Percentiles rank a stretch among this genome's conserved stretches.
These are phyloP conservation scores for Xenotilapia leptura DNA, from an alignment of 2,113 vertebrate genomes.

Conservation along the genomic window DNA sequence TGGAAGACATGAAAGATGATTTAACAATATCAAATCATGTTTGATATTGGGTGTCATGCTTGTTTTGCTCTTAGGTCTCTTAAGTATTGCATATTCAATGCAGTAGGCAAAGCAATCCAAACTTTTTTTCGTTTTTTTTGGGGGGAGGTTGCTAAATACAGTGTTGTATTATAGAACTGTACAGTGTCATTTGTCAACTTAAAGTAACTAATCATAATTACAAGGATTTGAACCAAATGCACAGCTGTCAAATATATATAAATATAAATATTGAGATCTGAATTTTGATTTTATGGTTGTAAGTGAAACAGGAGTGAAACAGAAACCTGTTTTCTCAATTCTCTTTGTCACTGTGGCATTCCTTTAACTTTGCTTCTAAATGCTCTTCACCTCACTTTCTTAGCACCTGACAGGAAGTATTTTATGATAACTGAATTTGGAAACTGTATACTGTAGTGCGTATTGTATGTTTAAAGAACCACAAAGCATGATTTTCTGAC, in stretches of 20 bases:
- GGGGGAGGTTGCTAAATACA: neutral
- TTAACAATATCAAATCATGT: neutral
- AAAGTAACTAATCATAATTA: neutral
- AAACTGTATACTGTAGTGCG: neutral
- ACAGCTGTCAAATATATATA: neutral
- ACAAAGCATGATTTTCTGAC: neutral
- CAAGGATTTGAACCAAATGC: neutral
- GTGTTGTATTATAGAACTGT: neutral
- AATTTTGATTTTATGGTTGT: neutral
- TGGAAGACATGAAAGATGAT: neutral
- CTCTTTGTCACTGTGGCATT: neutral
- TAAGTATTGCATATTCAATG: neutral
- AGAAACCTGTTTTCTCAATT: neutral
- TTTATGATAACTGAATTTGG: neutral
- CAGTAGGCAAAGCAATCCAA: neutral
- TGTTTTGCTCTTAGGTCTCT: neutral
- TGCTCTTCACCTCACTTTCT: neutral
- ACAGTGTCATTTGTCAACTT: neutral
- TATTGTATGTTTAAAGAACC: neutral
- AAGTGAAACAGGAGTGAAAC: neutral
- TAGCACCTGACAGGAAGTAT: neutral
- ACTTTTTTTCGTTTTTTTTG: accelerated
- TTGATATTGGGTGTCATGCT: neutral
- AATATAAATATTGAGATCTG: neutral
- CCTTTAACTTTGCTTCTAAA: neutral